Percentiles rank a stretch among this genome's conserved stretches.
These are phyloP conservation scores for Sphinx pinastri DNA, from an alignment of 2,888 invertebrate genomes.

Conservation along the genomic window DNA sequence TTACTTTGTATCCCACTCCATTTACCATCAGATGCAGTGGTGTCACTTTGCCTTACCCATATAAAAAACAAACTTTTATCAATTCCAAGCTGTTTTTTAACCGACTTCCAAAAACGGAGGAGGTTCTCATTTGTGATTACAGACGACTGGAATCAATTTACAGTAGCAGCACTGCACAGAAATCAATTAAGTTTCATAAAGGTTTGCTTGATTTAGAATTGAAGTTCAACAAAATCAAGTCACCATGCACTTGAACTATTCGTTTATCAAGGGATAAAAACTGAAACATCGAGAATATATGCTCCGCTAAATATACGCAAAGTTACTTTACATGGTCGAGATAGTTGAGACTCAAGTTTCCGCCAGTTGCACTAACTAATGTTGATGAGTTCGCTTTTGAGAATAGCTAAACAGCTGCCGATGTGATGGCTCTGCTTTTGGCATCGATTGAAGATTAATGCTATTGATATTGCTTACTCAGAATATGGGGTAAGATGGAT, in stretches of 20 bases:
- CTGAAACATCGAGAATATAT: background rate
- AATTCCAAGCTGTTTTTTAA: too few species aligned
- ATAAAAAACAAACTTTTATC: too few species aligned
- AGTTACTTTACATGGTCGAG: constrained; percentile 10
- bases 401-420: constrained; percentile 35
- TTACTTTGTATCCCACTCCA: too few species aligned
- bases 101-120: too few species aligned
- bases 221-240: background rate
- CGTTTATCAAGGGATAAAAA: background rate
- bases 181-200: too few species aligned
- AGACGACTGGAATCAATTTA: too few species aligned
- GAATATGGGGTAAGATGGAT: too few species aligned
- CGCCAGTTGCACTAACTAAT: constrained; percentile 36
- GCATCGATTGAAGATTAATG: background rate
- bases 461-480: background rate
- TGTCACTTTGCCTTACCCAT: too few species aligned
- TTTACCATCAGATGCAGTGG: too few species aligned
- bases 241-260: background rate
- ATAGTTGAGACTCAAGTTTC: constrained; percentile 39
- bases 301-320: constrained; percentile 2
- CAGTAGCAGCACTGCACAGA: too few species aligned
- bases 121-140: too few species aligned
- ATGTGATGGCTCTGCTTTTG: constrained; percentile 4
- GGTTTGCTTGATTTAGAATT: too few species aligned
- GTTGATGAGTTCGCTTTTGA: constrained; percentile 43